Evolutionary conservation across 2,797 vertebrate genomes (phyloP), one percentile per base, ranked within the genome.

Genomic region (Chromobotia macracanthus): DNA sequence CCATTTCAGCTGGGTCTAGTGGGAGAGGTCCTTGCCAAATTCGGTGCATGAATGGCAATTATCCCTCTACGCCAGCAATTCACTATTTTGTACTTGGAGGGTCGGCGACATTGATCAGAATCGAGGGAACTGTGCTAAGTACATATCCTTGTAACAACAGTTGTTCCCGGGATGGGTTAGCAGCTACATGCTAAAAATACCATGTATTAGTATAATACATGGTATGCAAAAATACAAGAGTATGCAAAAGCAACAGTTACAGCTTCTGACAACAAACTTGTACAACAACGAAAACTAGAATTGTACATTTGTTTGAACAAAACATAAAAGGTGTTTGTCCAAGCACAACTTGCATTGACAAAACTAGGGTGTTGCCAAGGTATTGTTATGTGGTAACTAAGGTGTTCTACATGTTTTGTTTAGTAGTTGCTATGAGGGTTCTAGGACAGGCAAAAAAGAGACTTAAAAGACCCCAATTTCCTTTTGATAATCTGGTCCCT

Each of bases 1-100:
- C 89, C 90, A 89, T 91, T 92, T 92, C 90, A 91, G 91, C 88
- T 82, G 85, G 84, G 89, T 91, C 92, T 92, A 90, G 82, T 82
- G 91, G 91, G 92, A 91, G 90, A 91, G 89, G 80, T 80, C 87
- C 88, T 90, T 91, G 92, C 91, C 92, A 93, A 92, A 91, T 91
- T 91, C 85, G 86, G 88, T 46, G 89, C 81, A 86, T 88, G 90
- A 92, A 89, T 89, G 90, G 91, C 91, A 92, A 93, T 93, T 92
- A 93, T 93, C 90, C 90, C 89, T 91, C 73, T 63, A 85, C 87
- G 88, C 89, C 89, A 90, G 90, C 90, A 87, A 92, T 91, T 93
- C 91, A 92, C 89, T 87, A 88, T 91, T 92, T 92, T 91, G 89
- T 90, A 93, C 90, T 91, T 90, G 91, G 89, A 85, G 85, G 88